Percentiles rank a stretch among this genome's conserved stretches.
Evolutionary conservation across 2,113 vertebrate genomes (phyloP).

Genomic region (Cebus imitator): DNA sequence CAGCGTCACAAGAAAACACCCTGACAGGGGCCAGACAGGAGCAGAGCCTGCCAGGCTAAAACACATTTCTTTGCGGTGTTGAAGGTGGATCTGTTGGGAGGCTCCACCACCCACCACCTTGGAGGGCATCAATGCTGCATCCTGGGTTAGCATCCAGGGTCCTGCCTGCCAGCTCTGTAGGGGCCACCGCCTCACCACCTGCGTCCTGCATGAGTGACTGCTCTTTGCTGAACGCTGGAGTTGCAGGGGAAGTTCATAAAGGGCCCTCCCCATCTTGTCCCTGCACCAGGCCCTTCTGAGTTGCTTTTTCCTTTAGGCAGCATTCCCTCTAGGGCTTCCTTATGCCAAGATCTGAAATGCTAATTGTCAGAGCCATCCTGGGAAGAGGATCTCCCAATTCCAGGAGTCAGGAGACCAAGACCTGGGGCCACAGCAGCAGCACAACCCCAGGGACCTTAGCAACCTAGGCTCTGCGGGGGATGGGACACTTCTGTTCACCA

Average conservation of each 20-base stretch:
- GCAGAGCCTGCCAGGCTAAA: rapidly evolving
- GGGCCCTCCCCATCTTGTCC: neutral
- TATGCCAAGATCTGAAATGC: neutral
- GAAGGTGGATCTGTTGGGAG: neutral
- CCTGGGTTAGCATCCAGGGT: neutral
- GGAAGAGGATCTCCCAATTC: neutral
- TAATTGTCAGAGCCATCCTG: neutral
- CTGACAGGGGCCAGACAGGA: rapidly evolving
- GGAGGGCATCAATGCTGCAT: neutral
- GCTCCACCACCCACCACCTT: rapidly evolving
- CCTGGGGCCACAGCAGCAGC: rapidly evolving
- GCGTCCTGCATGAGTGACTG: rapidly evolving
- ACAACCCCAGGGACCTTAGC: rapidly evolving
- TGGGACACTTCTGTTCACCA: too few species aligned
- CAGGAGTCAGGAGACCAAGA: neutral
- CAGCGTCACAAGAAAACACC: neutral
- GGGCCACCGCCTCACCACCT: rapidly evolving
- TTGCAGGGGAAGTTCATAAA: neutral
- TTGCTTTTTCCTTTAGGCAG: neutral
- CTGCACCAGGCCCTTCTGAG: too few species aligned
- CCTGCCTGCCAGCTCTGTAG: rapidly evolving
- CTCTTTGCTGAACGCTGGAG: neutral
- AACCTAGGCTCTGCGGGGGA: rapidly evolving
- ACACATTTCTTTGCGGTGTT: rapidly evolving
- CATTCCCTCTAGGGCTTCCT: neutral